Conservation (phyloP, 2,888 invertebrate genomes). For the Blastobasis lacticolella region DNA sequence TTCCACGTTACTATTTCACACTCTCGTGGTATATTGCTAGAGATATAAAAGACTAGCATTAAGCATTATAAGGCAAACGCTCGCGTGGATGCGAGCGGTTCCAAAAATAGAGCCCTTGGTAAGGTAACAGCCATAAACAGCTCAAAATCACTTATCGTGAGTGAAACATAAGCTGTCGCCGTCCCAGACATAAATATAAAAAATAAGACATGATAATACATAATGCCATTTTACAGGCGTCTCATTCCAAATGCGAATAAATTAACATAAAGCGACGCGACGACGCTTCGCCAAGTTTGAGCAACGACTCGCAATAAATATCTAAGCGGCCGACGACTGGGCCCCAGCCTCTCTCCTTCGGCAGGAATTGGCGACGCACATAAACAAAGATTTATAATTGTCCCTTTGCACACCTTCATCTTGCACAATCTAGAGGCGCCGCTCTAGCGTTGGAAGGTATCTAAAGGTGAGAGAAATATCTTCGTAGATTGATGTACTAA, state of each 20-base stretch:
- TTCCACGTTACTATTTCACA: too few relatives aligned
- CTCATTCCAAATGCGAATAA: conserved; percentile 63
- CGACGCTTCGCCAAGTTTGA: conserved; percentile 37
- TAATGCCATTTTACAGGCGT: conserved; percentile 48
- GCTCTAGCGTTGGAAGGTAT: too few relatives aligned
- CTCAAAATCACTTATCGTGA: neutral
- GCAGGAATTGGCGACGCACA: conserved; percentile 12
- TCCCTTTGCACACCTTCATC: conserved; percentile 13
- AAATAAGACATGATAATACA: conserved; percentile 50
- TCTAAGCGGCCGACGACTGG: conserved; percentile 34
- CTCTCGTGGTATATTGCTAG: too few relatives aligned
- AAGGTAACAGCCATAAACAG: neutral
- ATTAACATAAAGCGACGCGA: conserved; percentile 55
- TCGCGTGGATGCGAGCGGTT: too few relatives aligned
- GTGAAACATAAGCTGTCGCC: conserved; percentile 25
- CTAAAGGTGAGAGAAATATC: too few relatives aligned
- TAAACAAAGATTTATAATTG: conserved; percentile 44
- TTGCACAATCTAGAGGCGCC: neutral
- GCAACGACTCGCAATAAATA: conserved; percentile 50
- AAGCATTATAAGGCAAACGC: too few relatives aligned
- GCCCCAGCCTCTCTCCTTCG: too few relatives aligned
- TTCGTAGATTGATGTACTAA: too few relatives aligned
- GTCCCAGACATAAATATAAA: conserved; percentile 29
- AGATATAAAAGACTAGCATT: too few relatives aligned
- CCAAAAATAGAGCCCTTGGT: neutral